Base-by-base conservation (phyloP, 2,797 vertebrate genomes). In the Gallinago nigripennis region DNA sequence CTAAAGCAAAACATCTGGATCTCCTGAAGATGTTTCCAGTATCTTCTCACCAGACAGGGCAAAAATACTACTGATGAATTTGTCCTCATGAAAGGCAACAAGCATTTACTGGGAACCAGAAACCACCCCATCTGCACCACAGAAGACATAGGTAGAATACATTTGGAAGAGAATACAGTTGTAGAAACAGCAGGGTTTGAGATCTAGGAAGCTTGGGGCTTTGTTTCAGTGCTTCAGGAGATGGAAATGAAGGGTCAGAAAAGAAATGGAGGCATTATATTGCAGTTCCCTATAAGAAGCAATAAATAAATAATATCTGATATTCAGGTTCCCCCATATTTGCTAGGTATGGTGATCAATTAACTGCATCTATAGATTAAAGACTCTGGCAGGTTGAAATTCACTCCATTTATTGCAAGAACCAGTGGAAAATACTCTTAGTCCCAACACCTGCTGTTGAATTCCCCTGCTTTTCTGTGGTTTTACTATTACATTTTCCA, bases 401-500 rank as follows among this genome's bases (percentile, higher is more conserved):
- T 76, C 16, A 46, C 50, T 78, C 45, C 3, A 35, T 43, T 79
- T 76, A 58, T 70, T 91, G 70, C 46, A 90, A 92, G 43, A 88
- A 69, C 7, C 18, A 46, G 10, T 84, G 73, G 90, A 88, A 96
- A 95, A 92, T 91, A 70, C 41, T 94, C 53, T 86, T 64, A 82
- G 19, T 65, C 66, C 4, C 53, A 88, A 68, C 90, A 94, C 90
- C 88, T 97, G 80, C 80, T 91, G 25, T 81, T 94, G 73, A 94
- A 92, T 91, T 88, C 35, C n/a, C 21, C 23, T 53, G 8, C 45
- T 96, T 79, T 94, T 88, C 81, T 94, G 83, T 71, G 91, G 82
- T 80, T 86, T 95, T 94, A 63, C 37, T 71, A 13, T 63, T 78
- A 73, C 3, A 50, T 43, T 92, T 91, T 86, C 77, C 78, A 94